A percentile compares a stretch with the other conserved stretches of the same genome.
These are phyloP conservation scores for Girardia tigrina DNA, from an alignment of 2,888 invertebrate species.

Conservation along the genomic window DNA sequence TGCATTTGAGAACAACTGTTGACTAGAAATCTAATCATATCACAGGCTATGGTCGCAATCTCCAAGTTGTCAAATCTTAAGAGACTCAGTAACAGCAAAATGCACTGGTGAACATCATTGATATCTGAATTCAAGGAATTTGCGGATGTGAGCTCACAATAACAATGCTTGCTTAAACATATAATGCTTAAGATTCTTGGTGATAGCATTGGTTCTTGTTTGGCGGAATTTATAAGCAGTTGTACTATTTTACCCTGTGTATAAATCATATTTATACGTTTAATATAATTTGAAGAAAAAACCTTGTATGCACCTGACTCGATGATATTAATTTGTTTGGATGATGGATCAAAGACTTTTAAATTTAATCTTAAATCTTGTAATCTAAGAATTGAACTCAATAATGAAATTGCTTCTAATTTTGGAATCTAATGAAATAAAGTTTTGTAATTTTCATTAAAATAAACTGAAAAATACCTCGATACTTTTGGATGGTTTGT, in stretches of 20 bases:
- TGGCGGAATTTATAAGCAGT: background rate
- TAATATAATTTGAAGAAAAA: background rate
- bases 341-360: background rate
- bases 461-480: background rate
- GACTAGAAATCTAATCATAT: constrained; percentile 1
- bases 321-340: background rate
- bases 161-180: background rate
- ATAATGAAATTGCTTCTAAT: background rate
- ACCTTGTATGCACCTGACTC: constrained; percentile 11
- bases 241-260: background rate
- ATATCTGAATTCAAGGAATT: background rate
- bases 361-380: background rate
- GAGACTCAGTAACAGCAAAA: background rate
- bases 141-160: background rate
- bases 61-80: constrained; percentile 2
- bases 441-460: background rate
- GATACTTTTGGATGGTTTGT: background rate
- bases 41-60: background rate
- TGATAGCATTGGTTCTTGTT: background rate
- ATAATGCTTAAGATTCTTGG: background rate
- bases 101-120: constrained; percentile 2
- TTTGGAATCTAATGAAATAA: background rate
- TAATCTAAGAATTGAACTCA: background rate
- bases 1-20: constrained; percentile 10
- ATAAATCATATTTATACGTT: background rate